Evolutionary conservation across 2,888 invertebrate genomes (phyloP), one percentile per base, ranked within the genome.

Genomic region (Cheilosia urbana): DNA sequence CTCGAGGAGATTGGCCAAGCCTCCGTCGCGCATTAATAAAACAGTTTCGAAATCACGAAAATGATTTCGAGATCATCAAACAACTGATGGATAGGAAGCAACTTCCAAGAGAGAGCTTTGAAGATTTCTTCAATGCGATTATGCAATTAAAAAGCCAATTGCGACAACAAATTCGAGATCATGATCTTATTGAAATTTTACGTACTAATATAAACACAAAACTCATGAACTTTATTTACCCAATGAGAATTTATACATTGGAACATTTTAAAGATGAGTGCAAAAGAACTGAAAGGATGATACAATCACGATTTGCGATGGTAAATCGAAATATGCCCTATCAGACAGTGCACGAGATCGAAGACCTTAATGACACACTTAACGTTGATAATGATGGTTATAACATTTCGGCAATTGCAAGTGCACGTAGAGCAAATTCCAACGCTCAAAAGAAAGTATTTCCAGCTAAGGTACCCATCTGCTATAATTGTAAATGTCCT

Each of bases 91-190:
- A 79, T 17, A 51, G 78, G 34, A 71, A 75, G n/a, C 75, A 79
- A 60, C 19, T 55, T 24, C n/a, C 24, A 15, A 62, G 62, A 19
- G 73, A 83, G 40, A 62, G 45, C 30, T 78, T 83, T 63, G 78
- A 83, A 51, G 73, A 78, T 40, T 83, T 73, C 34, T 78, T 58
- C 27, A 60, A 75, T 45, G 60, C 58, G 2, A 49, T 76, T 4
- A 63, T 62, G 37, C 51, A 51, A 19, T 19, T 58, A 21, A 51
- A 21, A 19, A 60, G 72, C 30, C 69, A 66, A 30, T 42, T 76
- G 34, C 21, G 60, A 17, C 51, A 58, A 24, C 49, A 57, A 11
- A 49, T 76, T 19, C 53, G 34, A 49, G 68, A 76, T 51, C 27
- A 15, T 2, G 68, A 76, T 30, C 30, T 76, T 1, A 49, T 76